A percentile compares a stretch with the other conserved stretches of the same genome.
phyloP scores from a whole-genome alignment of 2,797 vertebrate species.

The Atherinosoma microstoma region DNA sequence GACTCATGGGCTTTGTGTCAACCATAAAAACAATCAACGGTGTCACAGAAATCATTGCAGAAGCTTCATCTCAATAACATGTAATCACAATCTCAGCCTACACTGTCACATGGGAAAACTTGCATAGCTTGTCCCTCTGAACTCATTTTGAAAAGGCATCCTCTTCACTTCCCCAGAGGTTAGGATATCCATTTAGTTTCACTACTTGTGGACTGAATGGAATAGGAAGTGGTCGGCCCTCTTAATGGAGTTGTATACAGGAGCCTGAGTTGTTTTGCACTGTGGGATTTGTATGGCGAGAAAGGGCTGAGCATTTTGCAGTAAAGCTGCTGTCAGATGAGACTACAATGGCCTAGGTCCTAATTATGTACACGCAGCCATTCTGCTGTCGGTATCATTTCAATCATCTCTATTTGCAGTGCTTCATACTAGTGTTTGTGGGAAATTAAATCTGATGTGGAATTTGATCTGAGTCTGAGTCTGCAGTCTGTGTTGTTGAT shows the following conservation, averaged over 20 bases:
- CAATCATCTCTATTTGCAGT: conserved; percentile 57
- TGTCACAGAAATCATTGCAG: conserved; percentile 21
- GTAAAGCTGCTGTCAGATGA: conserved; percentile 30
- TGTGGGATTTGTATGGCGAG: conserved; percentile 52
- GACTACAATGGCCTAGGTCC: conserved; percentile 48
- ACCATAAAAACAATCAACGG: conserved; percentile 7
- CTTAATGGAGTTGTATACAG: conserved; percentile 70
- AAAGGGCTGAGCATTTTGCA: conserved; percentile 28
- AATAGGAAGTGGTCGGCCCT: conserved; percentile 72
- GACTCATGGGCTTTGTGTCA: conserved; percentile 1
- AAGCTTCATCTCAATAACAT: neutral
- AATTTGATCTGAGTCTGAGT: conserved; percentile 70
- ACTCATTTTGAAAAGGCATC: conserved; percentile 52
- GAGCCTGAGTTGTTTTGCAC: conserved; percentile 52
- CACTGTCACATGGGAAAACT: conserved; percentile 47
- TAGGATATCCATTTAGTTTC: conserved; percentile 76
- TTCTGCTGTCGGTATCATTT: conserved; percentile 40
- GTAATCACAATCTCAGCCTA: conserved; percentile 25
- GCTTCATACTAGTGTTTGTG: conserved; percentile 47
- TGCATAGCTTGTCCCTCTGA: conserved; percentile 46
- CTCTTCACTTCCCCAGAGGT: conserved; percentile 61
- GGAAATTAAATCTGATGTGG: conserved; percentile 71
- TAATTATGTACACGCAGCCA: conserved; percentile 58
- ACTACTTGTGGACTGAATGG: conserved; percentile 73
- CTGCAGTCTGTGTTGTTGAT: conserved; percentile 65